phyloP scores from a whole-genome alignment of 2,113 vertebrate species.

The Channa maculata region DNA sequence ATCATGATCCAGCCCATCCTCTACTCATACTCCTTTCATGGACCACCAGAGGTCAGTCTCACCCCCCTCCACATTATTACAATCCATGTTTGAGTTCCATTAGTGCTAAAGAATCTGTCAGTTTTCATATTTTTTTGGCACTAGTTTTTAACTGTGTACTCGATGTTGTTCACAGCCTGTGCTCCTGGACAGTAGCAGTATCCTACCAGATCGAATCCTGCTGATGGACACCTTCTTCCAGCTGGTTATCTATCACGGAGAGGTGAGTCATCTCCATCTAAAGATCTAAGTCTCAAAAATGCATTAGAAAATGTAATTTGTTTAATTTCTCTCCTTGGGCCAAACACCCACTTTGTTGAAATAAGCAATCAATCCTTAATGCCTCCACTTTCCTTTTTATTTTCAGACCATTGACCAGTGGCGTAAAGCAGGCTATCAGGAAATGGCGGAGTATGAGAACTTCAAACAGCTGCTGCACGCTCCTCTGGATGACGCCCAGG shows the following conservation, averaged over 20 bases:
- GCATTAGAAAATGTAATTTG: background rate
- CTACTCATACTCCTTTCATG: conserved; percentile 96
- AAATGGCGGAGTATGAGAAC: conserved; percentile 97
- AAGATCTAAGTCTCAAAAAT: background rate
- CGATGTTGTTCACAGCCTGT: conserved; percentile 86
- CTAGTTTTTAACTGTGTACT: background rate
- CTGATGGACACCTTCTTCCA: conserved; percentile 99
- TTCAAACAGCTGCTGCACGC: conserved; percentile 97
- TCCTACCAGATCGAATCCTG: conserved; percentile 94
- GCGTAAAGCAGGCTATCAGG: conserved; percentile 96
- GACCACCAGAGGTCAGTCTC: conserved; percentile 93
- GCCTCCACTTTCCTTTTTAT: background rate
- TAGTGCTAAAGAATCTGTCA: background rate
- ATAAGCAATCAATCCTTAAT: background rate
- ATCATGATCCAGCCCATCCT: conserved; percentile 99
- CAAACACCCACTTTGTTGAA: background rate
- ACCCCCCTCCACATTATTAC: conserved; percentile 13
- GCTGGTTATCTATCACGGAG: conserved; percentile 96
- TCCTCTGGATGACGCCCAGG: conserved; percentile 94
- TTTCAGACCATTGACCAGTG: conserved; percentile 95
- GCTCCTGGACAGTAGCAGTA: conserved; percentile 97
- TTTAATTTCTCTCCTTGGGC: background rate
- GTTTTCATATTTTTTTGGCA: background rate
- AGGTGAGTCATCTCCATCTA: conserved; percentile 81
- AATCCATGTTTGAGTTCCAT: background rate